These are phyloP conservation scores for Turritopsis dohrnii DNA, from an alignment of 30 jellyfish, hydroid and myxozoan genomes.

Conservation along the genomic window DNA sequence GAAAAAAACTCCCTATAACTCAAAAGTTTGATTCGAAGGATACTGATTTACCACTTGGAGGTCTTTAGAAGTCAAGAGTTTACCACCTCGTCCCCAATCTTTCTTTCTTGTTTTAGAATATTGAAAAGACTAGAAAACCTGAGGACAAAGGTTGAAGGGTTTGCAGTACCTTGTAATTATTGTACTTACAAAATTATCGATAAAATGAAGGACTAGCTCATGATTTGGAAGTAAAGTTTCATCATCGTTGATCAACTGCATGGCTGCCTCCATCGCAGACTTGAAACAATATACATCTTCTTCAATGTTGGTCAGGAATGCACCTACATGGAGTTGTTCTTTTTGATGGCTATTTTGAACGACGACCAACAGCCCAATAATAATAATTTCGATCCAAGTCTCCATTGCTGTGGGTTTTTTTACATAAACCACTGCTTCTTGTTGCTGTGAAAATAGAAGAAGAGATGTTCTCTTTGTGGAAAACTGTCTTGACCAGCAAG, in stretches of 20 bases:
- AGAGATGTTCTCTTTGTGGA: background rate
- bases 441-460: background rate
- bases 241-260: background rate
- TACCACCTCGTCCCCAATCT: no score
- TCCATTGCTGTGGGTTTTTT: background rate
- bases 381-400: background rate
- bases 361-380: background rate
- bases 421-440: background rate
- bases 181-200: slow-evolving; percentile 3
- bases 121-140: no score
- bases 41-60: no score
- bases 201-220: background rate
- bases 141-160: no score
- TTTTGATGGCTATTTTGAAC: background rate
- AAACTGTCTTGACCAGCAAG: background rate
- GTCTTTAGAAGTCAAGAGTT: no score
- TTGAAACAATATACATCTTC: background rate
- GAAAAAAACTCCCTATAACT: no score
- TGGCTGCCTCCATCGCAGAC: slow-evolving; percentile 16
- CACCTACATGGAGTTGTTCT: background rate
- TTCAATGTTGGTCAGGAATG: slow-evolving; percentile 2
- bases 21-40: no score
- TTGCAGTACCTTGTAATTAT: no score
- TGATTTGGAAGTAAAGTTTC: background rate
- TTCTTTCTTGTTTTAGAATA: no score